phyloP scores from a whole-genome alignment of 2,797 vertebrate genomes.

The Anabacerthia variegaticeps region DNA sequence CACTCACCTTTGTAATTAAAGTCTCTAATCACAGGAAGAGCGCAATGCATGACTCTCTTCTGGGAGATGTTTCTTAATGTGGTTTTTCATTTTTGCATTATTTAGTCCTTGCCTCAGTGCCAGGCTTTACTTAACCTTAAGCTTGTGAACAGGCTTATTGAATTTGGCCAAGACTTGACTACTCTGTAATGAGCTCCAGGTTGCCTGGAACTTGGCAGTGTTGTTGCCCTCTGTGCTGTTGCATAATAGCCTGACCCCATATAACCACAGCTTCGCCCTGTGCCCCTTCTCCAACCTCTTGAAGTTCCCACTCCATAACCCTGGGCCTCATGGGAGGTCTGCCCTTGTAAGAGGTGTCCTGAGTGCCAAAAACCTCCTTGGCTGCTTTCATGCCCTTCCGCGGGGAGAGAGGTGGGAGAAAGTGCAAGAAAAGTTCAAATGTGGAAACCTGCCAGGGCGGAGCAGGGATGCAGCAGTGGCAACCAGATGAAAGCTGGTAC shows the following conservation, averaged over 20 bases:
- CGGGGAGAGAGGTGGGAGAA: neutral
- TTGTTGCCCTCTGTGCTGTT: neutral
- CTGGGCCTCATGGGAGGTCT: neutral
- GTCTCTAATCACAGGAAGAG: conserved; percentile 38
- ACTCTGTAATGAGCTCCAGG: conserved; percentile 69
- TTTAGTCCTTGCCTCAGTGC: neutral
- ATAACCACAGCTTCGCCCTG: neutral
- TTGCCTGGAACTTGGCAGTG: conserved; percentile 69
- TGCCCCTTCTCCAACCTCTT: neutral
- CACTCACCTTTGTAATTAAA: conserved; percentile 35
- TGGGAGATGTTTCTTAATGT: conserved; percentile 42
- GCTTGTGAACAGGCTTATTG: conserved; percentile 60
- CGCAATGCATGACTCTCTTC: neutral
- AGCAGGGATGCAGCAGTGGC: neutral
- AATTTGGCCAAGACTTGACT: conserved; percentile 68
- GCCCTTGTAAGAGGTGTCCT: neutral
- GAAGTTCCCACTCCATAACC: neutral
- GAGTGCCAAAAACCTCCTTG: neutral
- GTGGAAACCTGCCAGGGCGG: rapidly evolving
- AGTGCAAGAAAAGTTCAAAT: neutral
- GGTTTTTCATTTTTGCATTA: conserved; percentile 43
- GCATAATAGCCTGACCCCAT: conserved; percentile 38
- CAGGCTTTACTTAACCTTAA: conserved; percentile 50
- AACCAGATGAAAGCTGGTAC: neutral
- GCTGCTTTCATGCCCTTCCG: neutral